phyloP scores from a whole-genome alignment of 2,113 vertebrate genomes.

The Saguinus imperator region DNA sequence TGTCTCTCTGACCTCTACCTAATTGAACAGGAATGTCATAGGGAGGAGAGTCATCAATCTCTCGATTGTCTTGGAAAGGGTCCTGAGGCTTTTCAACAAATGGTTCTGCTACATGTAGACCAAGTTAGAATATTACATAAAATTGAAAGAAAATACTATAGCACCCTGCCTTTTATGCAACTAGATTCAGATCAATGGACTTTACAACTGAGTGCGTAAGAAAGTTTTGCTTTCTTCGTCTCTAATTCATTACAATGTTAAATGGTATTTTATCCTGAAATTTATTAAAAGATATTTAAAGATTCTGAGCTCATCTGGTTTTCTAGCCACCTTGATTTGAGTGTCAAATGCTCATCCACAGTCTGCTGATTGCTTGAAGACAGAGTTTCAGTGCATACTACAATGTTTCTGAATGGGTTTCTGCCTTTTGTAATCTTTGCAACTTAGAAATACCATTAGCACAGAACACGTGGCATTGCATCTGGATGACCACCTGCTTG shows the following conservation, averaged over 20 bases:
- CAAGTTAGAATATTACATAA: background rate
- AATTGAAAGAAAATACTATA: background rate
- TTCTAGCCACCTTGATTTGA: background rate
- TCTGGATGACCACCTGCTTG: constrained; percentile 4
- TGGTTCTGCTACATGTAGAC: background rate
- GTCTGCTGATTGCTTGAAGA: background rate
- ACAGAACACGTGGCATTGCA: background rate
- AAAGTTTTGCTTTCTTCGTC: background rate
- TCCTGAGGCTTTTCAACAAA: constrained; percentile 49
- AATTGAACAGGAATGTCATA: constrained; percentile 66
- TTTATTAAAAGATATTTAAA: constrained; percentile 33
- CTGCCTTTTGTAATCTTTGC: background rate
- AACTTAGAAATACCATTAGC: constrained; percentile 26
- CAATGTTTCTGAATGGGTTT: background rate
- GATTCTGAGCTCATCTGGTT: constrained; percentile 1
- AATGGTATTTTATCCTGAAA: background rate
- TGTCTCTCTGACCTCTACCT: constrained; percentile 69
- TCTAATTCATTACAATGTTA: background rate
- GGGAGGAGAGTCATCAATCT: constrained; percentile 62
- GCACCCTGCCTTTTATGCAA: background rate
- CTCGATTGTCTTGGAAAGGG: constrained; percentile 24
- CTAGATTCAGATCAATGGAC: background rate
- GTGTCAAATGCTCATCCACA: background rate
- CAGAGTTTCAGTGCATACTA: background rate
- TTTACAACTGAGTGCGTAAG: background rate